These are phyloP conservation scores for Pseudomugil tenellus DNA, from an alignment of 2,797 vertebrate genomes.

Conservation along the genomic window DNA sequence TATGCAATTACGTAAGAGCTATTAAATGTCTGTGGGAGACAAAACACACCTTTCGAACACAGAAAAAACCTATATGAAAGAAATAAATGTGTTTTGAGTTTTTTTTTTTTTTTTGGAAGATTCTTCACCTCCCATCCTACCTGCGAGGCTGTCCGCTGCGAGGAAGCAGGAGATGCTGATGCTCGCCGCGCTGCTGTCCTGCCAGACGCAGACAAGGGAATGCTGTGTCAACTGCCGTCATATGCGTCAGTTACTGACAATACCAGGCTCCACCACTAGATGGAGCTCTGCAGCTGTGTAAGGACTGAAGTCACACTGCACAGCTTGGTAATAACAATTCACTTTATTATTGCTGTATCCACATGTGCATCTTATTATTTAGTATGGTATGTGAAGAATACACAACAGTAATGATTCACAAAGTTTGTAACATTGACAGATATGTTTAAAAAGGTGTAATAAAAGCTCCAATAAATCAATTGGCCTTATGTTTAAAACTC, in stretches of 20 bases:
- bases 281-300: conserved; percentile 12
- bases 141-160: conserved; percentile 1
- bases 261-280: conserved; percentile 12
- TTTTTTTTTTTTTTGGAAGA: background rate
- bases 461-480: no score
- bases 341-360: background rate
- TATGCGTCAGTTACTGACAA: conserved; percentile 21
- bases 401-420: background rate
- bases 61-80: background rate
- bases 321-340: background rate
- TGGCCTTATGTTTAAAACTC: background rate
- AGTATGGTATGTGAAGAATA: background rate
- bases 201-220: conserved; percentile 10
- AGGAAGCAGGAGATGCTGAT: conserved; percentile 40
- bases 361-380: background rate
- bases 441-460: background rate
- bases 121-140: conserved; percentile 23
- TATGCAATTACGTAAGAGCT: conserved; percentile 3
- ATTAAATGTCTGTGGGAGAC: background rate
- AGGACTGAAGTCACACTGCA: background rate
- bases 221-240: conserved; percentile 29
- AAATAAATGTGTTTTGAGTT: background rate
- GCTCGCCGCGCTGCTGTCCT: conserved; percentile 21
- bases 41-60: background rate
- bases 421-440: background rate